Evolutionary conservation across 1,140 invertebrate genomes (phyloP).

Genomic region (Drosophila albomicans): DNA sequence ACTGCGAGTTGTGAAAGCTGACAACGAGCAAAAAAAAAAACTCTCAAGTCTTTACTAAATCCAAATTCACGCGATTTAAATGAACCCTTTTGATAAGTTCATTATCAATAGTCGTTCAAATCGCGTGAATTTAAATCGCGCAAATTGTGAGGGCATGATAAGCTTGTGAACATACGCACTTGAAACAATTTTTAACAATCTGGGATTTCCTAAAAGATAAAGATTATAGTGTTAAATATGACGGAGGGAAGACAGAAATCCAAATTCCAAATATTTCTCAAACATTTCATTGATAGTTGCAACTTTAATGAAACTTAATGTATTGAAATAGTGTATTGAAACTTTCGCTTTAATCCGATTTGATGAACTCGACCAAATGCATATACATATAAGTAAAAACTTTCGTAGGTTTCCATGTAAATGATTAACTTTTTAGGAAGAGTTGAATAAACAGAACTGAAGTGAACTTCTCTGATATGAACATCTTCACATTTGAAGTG

Average conservation of each 20-base stretch:
- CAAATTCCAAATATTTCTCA: not conserved
- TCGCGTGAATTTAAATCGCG: not conserved
- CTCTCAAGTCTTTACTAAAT: too few relatives aligned
- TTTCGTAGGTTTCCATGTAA: not conserved
- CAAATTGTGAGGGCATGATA: not conserved
- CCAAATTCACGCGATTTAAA: constrained; percentile 2
- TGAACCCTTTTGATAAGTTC: not conserved
- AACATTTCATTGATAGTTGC: too few relatives aligned
- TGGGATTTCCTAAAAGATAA: not conserved
- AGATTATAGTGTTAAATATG: too few relatives aligned
- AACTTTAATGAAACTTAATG: too few relatives aligned
- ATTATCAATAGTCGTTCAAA: not conserved
- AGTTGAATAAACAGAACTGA: constrained; percentile 21
- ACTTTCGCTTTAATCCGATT: constrained; percentile 1
- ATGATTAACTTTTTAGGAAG: constrained; percentile 2
- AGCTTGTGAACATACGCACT: not conserved
- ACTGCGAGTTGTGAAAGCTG: too few relatives aligned
- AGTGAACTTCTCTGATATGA: not conserved
- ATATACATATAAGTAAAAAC: not conserved
- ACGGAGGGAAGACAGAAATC: too few relatives aligned
- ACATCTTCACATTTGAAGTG: not conserved
- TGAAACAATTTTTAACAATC: not conserved
- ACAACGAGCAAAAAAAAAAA: too few relatives aligned
- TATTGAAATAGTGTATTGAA: too few relatives aligned
- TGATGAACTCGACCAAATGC: not conserved